phyloP scores from a whole-genome alignment of 1,140 invertebrate species.

The Campoletis sonorensis region DNA sequence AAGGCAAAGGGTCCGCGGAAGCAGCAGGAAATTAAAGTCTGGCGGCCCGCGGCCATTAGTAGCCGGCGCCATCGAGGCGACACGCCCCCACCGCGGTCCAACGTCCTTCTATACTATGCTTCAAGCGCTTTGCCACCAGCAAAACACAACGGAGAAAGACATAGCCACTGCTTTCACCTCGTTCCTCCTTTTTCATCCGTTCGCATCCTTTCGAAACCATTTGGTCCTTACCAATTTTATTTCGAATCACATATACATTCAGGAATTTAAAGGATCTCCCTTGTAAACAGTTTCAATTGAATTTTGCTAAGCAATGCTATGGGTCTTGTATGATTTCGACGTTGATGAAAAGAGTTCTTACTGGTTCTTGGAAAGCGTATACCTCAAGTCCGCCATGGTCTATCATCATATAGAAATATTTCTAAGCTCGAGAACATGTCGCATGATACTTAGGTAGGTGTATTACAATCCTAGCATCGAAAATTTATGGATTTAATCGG shows the following conservation, averaged over 20 bases:
- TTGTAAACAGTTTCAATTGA: no score
- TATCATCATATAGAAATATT: no score
- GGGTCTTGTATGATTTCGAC: no score
- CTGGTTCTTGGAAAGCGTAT: no score
- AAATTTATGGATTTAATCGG: slow-evolving; percentile 38
- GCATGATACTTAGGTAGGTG: background rate
- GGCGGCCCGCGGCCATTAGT: slow-evolving; percentile 76
- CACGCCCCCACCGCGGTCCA: slow-evolving; percentile 74
- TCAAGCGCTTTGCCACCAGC: slow-evolving; percentile 36
- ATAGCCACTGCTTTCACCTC: slow-evolving; percentile 60
- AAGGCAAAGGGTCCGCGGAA: slow-evolving; percentile 75
- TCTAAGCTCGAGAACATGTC: no score
- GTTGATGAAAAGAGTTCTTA: no score
- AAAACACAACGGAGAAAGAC: slow-evolving; percentile 63
- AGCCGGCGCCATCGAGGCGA: slow-evolving; percentile 77
- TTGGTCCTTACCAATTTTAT: background rate
- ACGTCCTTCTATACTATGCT: slow-evolving; percentile 66
- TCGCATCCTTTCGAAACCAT: background rate
- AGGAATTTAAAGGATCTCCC: no score
- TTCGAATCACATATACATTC: no score
- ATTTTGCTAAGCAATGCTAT: no score
- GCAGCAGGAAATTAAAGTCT: slow-evolving; percentile 78
- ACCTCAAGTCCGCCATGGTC: no score
- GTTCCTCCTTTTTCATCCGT: slow-evolving; percentile 30
- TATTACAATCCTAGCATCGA: background rate